Percentiles rank a stretch among this genome's conserved stretches.
These are phyloP conservation scores for Phalacrocorax carbo DNA, from an alignment of 2,113 vertebrate genomes.

Conservation along the genomic window DNA sequence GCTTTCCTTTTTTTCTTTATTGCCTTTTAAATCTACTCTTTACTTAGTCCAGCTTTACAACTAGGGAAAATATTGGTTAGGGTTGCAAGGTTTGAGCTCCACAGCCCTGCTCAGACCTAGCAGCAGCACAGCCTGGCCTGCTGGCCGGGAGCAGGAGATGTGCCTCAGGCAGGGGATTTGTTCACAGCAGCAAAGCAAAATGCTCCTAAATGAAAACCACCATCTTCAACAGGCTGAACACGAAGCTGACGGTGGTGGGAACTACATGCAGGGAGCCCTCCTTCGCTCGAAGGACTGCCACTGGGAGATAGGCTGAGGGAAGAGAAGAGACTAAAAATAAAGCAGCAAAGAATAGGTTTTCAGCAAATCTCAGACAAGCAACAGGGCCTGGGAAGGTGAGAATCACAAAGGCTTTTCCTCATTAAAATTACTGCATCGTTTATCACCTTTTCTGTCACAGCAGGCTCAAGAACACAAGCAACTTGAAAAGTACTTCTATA, in stretches of 20 bases:
- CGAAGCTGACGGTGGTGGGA: neutral
- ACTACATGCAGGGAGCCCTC: no score
- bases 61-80: neutral
- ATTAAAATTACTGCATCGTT: neutral
- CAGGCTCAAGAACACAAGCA: neutral
- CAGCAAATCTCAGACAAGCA: neutral
- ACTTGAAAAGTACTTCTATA: neutral
- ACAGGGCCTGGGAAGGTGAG: neutral
- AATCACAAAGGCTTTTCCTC: neutral
- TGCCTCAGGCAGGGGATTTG: neutral
- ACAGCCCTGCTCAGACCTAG: neutral
- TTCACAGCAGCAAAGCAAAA: neutral
- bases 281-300: rapidly evolving
- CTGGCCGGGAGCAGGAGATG: neutral
- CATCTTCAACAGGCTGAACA: neutral
- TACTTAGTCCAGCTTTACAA: neutral
- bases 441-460: neutral
- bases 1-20: neutral
- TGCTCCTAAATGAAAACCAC: neutral
- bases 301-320: neutral
- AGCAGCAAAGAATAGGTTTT: neutral
- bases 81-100: neutral
- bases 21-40: neutral
- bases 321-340: neutral
- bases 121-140: neutral